Base-by-base conservation (phyloP, 1,140 invertebrate species). In the Drosophila ficusphila region DNA sequence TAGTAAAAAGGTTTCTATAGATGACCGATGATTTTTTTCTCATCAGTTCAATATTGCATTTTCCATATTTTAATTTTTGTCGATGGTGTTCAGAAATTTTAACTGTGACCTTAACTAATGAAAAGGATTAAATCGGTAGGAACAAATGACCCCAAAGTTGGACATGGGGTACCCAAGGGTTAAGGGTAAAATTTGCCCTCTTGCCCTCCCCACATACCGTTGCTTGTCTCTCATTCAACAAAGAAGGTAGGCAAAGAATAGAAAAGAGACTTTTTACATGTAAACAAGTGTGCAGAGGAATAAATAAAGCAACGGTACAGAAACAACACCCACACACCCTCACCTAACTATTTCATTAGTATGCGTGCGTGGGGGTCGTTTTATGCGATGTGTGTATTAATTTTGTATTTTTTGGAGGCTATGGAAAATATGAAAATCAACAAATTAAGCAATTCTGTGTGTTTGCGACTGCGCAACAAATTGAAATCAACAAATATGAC, bases 401-500 rank as follows among this genome's bases (percentile, higher is more conserved):
- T 70, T 39, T 68, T 52, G 29, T 64, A 42, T 57, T 36, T 53
- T 68, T 67, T 65, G 64, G 67, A 81, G 65, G 65, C 73, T 83
- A 86, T 44, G 69, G 52, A 62, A 76, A 73, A 73, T 73, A 73
- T 73, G 69, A 65, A 79, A 76, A 81, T 67, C 58, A 79, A 76
- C 61, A 74, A 69, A 86, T 79, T 41, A 72, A 79, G 61, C 61
- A 86, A 76, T 72, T 72, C 52, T 61, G 47, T 57, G 53, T 73
- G 54, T 62, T 62, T 62, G 34, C 58, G 51, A 38, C 60, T 73
- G 69, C 46, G 67, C 68, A 86, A 76, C 76, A 77, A 86, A 86
- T 86, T 86, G 62, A 86, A 88, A 88, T 86, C 82, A 88, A 86
- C 81, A 86, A 86, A 86, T 88, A 81, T 86, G 81, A 86, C 81